Evolutionary conservation across 2,888 invertebrate genomes (phyloP).

Genomic region (Dolichomitus sp.): DNA sequence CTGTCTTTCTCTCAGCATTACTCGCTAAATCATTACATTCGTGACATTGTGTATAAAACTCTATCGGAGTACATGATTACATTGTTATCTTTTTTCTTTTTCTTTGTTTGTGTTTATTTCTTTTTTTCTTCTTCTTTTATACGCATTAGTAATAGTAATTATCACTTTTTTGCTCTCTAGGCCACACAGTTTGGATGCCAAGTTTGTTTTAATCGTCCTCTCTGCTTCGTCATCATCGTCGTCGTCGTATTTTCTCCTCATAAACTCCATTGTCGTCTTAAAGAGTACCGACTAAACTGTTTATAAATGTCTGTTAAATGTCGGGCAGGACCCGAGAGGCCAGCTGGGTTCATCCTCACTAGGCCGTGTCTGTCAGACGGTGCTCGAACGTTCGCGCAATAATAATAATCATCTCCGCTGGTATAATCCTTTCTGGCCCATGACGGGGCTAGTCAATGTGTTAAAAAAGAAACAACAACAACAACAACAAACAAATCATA

Average conservation of each 20-base stretch:
- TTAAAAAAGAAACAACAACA: conserved; percentile 33
- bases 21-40: conserved; percentile 85
- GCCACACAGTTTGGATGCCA: conserved; percentile 85
- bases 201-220: conserved; percentile 74
- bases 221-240: conserved; percentile 26
- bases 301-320: conserved; percentile 69
- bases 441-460: conserved; percentile 75
- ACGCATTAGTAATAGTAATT: conserved; percentile 83
- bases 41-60: conserved; percentile 86
- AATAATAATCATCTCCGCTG: conserved; percentile 42
- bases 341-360: conserved; percentile 86
- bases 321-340: conserved; percentile 85
- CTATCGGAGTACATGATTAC: conserved; percentile 86
- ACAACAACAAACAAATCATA: conserved; percentile 39
- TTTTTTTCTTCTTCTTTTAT: conserved; percentile 71
- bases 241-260: conserved; percentile 27
- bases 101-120: conserved; percentile 73
- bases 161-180: conserved; percentile 86
- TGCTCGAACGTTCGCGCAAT: conserved; percentile 52
- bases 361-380: conserved; percentile 79
- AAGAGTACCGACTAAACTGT: conserved; percentile 74
- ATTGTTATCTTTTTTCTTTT: conserved; percentile 78
- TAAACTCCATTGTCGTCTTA: conserved; percentile 69
- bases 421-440: conserved; percentile 69
- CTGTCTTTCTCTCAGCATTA: conserved; percentile 77